These are phyloP conservation scores for Glyptemys insculpta DNA, from an alignment of 2,797 vertebrate genomes.

Conservation along the genomic window DNA sequence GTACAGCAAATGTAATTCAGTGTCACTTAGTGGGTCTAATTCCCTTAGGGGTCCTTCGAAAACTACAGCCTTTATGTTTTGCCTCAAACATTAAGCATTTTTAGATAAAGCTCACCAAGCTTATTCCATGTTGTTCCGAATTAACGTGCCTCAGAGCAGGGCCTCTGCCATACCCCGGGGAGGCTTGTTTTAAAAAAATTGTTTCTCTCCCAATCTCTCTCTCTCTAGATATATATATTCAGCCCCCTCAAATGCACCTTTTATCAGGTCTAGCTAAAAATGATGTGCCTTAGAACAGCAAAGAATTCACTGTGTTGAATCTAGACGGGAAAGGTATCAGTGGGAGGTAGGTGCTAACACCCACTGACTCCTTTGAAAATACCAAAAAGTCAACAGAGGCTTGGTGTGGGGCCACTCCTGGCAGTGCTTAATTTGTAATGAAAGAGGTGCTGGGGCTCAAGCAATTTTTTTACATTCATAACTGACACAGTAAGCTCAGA, in stretches of 20 bases:
- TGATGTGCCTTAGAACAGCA: fast-evolving
- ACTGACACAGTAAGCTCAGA: too few species aligned
- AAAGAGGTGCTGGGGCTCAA: too few species aligned
- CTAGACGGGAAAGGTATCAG: neutral
- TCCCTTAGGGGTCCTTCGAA: conserved; percentile 51
- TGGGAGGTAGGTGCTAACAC: neutral
- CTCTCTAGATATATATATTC: neutral
- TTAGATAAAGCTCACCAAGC: conserved; percentile 44
- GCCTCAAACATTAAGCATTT: conserved; percentile 16
- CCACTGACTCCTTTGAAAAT: neutral
- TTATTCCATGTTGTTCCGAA: neutral
- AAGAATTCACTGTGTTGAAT: neutral
- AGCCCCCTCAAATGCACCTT: neutral
- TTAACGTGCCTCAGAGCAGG: neutral
- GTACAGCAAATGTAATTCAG: conserved; percentile 55
- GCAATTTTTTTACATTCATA: too few species aligned
- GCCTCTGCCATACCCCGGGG: neutral
- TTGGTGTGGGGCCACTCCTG: neutral
- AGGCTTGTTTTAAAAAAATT: neutral
- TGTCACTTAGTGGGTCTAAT: conserved; percentile 21
- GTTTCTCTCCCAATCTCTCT: neutral
- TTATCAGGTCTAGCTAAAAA: neutral
- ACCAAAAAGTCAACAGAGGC: neutral
- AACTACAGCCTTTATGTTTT: conserved; percentile 33
- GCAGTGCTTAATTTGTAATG: too few species aligned